Evolutionary conservation across 2,113 vertebrate genomes (phyloP), one percentile per base, ranked within the genome.

Genomic region (Anhinga rufa): DNA sequence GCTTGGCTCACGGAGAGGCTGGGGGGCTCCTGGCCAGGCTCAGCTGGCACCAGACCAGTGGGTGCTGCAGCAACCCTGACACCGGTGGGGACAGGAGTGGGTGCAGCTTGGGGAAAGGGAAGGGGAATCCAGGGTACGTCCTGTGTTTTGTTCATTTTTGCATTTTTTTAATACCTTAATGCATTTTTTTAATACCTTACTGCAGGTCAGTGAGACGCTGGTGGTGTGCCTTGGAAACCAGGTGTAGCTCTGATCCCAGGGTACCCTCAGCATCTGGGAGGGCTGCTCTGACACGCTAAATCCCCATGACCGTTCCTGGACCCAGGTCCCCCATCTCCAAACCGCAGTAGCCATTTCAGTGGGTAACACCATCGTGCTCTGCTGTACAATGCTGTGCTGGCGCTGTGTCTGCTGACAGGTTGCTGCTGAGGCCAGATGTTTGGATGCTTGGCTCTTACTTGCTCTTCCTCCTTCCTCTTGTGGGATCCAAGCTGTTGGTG

Each of bases 261-360:
- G 25, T 48, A 22, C 14, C 31, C 55, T 34, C 62, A 69, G 40
- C 31, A 19, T 18, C 44, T 49, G 6, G 15, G 14, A 48, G 32
- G 21, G 38, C 44, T 1, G 2, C 7, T 64, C 48, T 64, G 68
- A 20, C 24, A 26, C 28, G 40, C 15, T 29, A 16, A 77, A 72
- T 34, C 14, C 42, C 26, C 0, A 0, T 58, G 57, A 10, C 46
- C 12, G 3, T 17, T 61, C 17, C 66, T 38, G 29, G 20, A 28
- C 14, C n/a, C 38, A 48, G 36, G 17, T 8, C 8, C 9, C 24
- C 51, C 38, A 17, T 28, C n/a, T 52, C 71, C 75, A 60, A 60
- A 64, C 0, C 9, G 31, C 52, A 71, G 51, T 1, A 91, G 42
- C 32, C 14, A 7, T 55, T 40, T 34, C 17, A 26, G 20, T 8